Percentiles rank a stretch among this genome's conserved stretches.
phyloP scores from a whole-genome alignment of 92 coral and sea anemone genomes.

The Nematostella vectensis region DNA sequence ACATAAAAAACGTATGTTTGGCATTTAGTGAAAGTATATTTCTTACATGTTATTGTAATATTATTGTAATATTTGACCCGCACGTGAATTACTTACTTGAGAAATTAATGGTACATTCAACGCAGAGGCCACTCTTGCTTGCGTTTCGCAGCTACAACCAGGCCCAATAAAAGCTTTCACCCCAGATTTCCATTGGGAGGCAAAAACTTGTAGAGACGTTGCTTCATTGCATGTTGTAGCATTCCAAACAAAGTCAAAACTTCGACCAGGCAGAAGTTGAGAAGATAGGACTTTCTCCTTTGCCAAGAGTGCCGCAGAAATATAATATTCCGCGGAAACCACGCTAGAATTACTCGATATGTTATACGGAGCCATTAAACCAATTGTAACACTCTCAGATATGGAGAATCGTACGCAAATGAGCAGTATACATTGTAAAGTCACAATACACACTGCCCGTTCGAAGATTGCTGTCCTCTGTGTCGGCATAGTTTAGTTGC shows the following conservation, averaged over 20 bases:
- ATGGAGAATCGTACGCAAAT: neutral
- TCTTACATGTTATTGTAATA: too few species aligned
- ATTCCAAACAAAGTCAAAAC: slow-evolving; percentile 39
- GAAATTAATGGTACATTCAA: slow-evolving; percentile 76
- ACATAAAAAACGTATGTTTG: too few species aligned
- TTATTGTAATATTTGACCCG: too few species aligned
- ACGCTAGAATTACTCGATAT: slow-evolving; percentile 3
- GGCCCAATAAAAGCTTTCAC: slow-evolving; percentile 78
- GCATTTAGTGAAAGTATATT: too few species aligned
- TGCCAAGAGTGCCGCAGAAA: slow-evolving; percentile 50
- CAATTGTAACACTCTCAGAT: neutral
- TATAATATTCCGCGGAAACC: slow-evolving; percentile 24
- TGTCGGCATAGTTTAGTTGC: too few species aligned
- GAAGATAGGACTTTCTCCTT: slow-evolving; percentile 28
- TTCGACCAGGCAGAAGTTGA: slow-evolving; percentile 26
- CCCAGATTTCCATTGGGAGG: slow-evolving; percentile 30
- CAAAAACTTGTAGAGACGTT: slow-evolving; percentile 5
- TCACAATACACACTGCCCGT: too few species aligned
- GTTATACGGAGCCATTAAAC: neutral
- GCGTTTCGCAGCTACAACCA: slow-evolving; percentile 59
- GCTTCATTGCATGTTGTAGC: slow-evolving; percentile 20
- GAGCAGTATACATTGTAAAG: too few species aligned
- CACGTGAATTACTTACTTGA: slow-evolving; percentile 94
- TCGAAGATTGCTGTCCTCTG: too few species aligned
- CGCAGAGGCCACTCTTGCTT: slow-evolving; percentile 67